Evolutionary conservation across 2,888 invertebrate species (phyloP).

Genomic region (Tiliacea aurago): DNA sequence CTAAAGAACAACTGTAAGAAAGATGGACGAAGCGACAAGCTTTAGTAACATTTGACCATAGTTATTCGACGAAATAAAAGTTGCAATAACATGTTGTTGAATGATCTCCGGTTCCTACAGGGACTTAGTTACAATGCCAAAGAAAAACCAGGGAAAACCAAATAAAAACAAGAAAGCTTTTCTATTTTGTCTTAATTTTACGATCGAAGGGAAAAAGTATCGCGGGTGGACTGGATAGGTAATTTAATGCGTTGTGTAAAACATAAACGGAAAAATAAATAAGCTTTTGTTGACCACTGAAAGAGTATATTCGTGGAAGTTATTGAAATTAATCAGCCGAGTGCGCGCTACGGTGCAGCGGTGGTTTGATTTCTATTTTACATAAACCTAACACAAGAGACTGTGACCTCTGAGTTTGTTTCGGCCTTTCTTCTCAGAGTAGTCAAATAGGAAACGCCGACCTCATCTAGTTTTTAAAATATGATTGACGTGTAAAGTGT

Average conservation of each 20-base stretch:
- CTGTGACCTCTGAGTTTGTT: too few relatives aligned
- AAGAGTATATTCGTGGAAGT: slow-evolving; percentile 36
- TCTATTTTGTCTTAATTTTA: slow-evolving; percentile 47
- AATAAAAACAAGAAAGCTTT: slow-evolving; percentile 29
- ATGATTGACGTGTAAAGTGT: too few relatives aligned
- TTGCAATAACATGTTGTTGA: slow-evolving; percentile 32
- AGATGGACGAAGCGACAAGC: slow-evolving; percentile 31
- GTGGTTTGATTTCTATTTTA: too few relatives aligned
- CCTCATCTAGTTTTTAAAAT: too few relatives aligned
- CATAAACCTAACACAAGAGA: too few relatives aligned
- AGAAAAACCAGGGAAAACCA: slow-evolving; percentile 37
- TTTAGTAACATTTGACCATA: slow-evolving; percentile 27
- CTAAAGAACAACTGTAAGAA: slow-evolving; percentile 17
- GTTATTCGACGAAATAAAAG: slow-evolving; percentile 40
- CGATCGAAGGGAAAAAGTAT: slow-evolving; percentile 34
- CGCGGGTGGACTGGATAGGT: slow-evolving; percentile 41
- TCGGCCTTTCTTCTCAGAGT: too few relatives aligned
- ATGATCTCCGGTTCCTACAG: slow-evolving; percentile 22
- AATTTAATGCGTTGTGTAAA: slow-evolving; percentile 41
- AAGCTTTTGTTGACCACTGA: slow-evolving; percentile 32
- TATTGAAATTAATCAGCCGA: slow-evolving; percentile 44
- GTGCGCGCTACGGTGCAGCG: not conserved
- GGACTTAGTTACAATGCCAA: slow-evolving; percentile 14
- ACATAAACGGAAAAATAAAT: slow-evolving; percentile 39
- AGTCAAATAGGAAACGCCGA: too few relatives aligned